A percentile compares a stretch with the other conserved stretches of the same genome.
Conservation (phyloP, 2,888 invertebrate genomes). For the Dasysyrphus albostriatus region DNA sequence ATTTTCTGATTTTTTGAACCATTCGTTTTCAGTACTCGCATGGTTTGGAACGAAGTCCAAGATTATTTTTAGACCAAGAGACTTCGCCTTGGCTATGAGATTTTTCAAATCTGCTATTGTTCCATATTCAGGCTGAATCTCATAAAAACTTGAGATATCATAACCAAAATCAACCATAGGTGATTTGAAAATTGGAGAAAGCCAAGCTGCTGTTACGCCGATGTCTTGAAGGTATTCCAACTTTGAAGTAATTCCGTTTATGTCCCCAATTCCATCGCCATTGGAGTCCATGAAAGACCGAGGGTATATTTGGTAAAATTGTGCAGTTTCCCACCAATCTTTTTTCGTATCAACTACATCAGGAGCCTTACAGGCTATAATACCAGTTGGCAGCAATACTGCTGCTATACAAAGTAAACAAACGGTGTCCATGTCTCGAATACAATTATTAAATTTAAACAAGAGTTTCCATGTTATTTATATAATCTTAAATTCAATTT, state of each 20-base stretch:
- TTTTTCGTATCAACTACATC: slow-evolving; percentile 35
- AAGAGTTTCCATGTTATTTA: neutral
- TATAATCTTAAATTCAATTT: neutral
- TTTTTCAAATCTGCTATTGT: too few relatives aligned
- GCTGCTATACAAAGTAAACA: neutral
- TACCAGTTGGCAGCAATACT: neutral
- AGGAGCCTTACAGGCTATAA: slow-evolving; percentile 67
- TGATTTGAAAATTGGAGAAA: too few relatives aligned
- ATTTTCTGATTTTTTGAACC: too few relatives aligned
- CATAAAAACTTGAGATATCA: too few relatives aligned
- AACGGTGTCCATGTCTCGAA: neutral
- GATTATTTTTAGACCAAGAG: too few relatives aligned
- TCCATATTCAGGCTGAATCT: too few relatives aligned
- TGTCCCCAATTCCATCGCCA: slow-evolving; percentile 88
- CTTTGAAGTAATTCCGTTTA: slow-evolving; percentile 86
- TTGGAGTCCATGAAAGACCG: slow-evolving; percentile 91
- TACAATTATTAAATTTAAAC: neutral
- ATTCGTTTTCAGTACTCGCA: too few relatives aligned
- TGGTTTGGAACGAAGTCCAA: too few relatives aligned
- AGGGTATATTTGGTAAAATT: slow-evolving; percentile 91
- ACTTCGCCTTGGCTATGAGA: too few relatives aligned
- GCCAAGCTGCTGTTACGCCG: slow-evolving; percentile 85
- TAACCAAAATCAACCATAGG: too few relatives aligned
- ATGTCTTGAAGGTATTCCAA: slow-evolving; percentile 85
- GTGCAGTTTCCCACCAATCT: slow-evolving; percentile 79